Percentiles rank a stretch among this genome's conserved stretches.
Evolutionary conservation across 2,888 invertebrate genomes (phyloP).

Genomic region (Tetramorium bicarinatum): DNA sequence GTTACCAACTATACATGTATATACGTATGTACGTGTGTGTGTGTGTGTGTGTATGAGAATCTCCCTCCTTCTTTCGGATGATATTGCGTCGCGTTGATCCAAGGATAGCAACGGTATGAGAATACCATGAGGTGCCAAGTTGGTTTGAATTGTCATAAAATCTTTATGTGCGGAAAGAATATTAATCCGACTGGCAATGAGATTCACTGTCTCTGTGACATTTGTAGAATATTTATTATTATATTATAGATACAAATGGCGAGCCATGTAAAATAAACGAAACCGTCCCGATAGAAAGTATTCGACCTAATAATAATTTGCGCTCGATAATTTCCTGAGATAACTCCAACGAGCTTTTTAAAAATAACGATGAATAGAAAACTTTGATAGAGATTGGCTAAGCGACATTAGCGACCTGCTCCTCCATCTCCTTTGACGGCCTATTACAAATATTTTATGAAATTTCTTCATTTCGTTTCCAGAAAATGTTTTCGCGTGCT

Average conservation of each 20-base stretch:
- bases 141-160: neutral
- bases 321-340: neutral
- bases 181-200: neutral
- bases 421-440: neutral
- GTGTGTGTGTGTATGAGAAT: neutral
- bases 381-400: too few relatives aligned
- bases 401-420: neutral
- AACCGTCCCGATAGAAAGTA: neutral
- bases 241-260: neutral
- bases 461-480: conserved; percentile 46
- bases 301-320: neutral
- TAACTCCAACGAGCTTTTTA: neutral
- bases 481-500: conserved; percentile 66
- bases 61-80: conserved; percentile 3
- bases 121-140: neutral
- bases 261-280: neutral
- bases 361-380: neutral
- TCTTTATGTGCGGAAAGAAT: neutral
- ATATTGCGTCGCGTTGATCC: conserved; percentile 20
- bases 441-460: conserved; percentile 7
- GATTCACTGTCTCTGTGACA: neutral
- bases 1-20: neutral
- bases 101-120: conserved; percentile 24
- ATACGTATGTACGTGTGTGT: neutral
- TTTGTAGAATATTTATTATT: neutral